phyloP scores from a whole-genome alignment of 2,113 vertebrate species.

The Myrmophylax atrothorax region DNA sequence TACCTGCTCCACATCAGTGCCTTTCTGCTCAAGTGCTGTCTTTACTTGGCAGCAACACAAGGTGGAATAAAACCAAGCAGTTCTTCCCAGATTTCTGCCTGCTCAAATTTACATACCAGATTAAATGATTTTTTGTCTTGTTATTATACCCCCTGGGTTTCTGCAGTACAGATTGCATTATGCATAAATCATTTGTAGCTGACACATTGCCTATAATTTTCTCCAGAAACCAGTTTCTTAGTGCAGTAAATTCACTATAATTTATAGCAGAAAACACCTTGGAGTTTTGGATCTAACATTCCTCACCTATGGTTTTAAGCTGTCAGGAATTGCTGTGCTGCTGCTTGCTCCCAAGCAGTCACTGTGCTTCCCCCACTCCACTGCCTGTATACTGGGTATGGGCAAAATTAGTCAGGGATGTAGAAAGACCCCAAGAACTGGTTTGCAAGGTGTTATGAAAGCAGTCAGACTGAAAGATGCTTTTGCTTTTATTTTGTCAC shows the following conservation, averaged over 20 bases:
- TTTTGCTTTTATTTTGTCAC: background rate
- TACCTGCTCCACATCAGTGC: conserved; percentile 54
- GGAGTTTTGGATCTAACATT: conserved; percentile 4
- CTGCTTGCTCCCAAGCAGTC: background rate
- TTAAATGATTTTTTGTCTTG: conserved; percentile 63
- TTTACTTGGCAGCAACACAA: conserved; percentile 55
- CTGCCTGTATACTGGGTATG: accelerated
- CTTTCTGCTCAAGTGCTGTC: conserved; percentile 37
- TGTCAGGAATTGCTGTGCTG: background rate
- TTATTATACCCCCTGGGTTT: conserved; percentile 38
- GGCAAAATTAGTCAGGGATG: background rate
- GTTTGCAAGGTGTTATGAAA: background rate
- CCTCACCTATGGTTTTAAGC: conserved; percentile 8
- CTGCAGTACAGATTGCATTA: conserved; percentile 31
- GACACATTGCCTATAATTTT: conserved; percentile 55
- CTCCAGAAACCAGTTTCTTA: conserved; percentile 33
- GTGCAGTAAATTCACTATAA: conserved; percentile 11
- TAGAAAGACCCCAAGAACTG: background rate
- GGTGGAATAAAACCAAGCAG: conserved; percentile 55
- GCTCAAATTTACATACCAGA: conserved; percentile 52
- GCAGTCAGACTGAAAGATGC: background rate
- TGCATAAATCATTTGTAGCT: conserved; percentile 48
- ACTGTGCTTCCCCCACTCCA: background rate
- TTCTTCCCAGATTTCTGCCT: conserved; percentile 59
- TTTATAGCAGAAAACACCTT: conserved; percentile 42